Base-by-base conservation (phyloP, 2,888 invertebrate genomes). In the Magallana nippona region DNA sequence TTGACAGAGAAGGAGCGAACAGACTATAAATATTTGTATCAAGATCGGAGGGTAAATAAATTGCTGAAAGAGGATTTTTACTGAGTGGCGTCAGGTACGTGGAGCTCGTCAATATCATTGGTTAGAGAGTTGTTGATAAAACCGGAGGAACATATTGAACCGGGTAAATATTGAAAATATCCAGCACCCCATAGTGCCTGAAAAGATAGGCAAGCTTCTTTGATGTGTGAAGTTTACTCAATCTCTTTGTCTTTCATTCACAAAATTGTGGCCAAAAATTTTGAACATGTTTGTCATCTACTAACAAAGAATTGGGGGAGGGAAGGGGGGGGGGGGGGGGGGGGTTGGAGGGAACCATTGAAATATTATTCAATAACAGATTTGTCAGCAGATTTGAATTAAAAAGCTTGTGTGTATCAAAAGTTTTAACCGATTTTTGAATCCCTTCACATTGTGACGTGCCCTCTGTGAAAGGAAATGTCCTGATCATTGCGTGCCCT, bases 21-120 rank as follows among this genome's bases (percentile, higher is more conserved):
- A 71, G 71, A 71, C 71, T 71, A 71, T 71, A 71, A 71, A 71
- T 71, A 71, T 71, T 71, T 71, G 71, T 71, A 71, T 71, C 71
- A 32, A 71, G 71, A 32, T 71, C 71, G 27, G 15, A 27, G 71
- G 71, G 71, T 71, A 71, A 71, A 71, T 71, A 71, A 71, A 71
- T 71, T 71, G n/a, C 71, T 71, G 71, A 71, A 71, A 71, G 71
- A 71, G 15, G 71, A 71, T 71, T 71, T 71, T 71, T 71, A 32
- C 71, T 2, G 71, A 71, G 71, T 71, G 71, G 71, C 71, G 71
- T 71, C 71, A 71, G 15, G 71, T 71, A 15, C 71, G 2, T 22
- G 32, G 27, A 71, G 27, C 32, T 27, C 71, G 71, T 71, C 71
- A 71, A 71, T 71, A 71, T 71, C 71, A 71, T 32, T 71, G 71